Conservation (phyloP, 2,797 vertebrate genomes). For the Alauda arvensis region DNA sequence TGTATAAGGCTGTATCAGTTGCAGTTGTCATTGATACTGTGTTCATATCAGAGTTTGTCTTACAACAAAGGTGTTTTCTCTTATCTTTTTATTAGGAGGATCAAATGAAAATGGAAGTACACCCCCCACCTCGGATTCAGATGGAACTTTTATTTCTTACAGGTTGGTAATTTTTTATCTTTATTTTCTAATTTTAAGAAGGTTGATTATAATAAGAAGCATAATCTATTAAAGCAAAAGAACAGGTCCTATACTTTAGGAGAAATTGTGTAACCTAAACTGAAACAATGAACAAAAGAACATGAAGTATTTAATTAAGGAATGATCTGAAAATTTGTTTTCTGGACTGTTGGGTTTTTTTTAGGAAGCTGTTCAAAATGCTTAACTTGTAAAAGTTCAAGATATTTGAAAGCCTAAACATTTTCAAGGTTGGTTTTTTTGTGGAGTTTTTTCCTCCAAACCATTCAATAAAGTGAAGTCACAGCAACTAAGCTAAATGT, state of each 20-base stretch:
- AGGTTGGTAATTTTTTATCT: constrained; percentile 69
- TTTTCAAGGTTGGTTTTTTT: not conserved
- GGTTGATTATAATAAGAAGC: not conserved
- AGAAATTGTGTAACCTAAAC: not conserved
- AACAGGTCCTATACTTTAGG: not conserved
- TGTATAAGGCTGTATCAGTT: not conserved
- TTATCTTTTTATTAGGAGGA: constrained; percentile 66
- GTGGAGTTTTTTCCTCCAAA: not conserved
- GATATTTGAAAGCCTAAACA: not conserved
- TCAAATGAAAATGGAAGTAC: constrained; percentile 79
- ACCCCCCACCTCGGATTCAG: constrained; percentile 71
- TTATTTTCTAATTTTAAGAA: not conserved
- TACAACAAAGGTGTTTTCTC: not conserved
- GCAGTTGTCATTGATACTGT: not conserved
- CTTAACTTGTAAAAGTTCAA: not conserved
- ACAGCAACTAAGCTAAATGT: not conserved
- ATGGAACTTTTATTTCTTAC: constrained; percentile 91
- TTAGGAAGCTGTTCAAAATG: not conserved
- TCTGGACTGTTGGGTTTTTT: not conserved
- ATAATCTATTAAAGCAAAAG: not conserved
- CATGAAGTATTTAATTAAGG: not conserved
- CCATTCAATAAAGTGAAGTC: not conserved
- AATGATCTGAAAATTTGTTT: not conserved
- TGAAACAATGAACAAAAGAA: not conserved
- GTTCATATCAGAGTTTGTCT: not conserved